A percentile compares a stretch with the other conserved stretches of the same genome.
phyloP scores from a whole-genome alignment of 2,888 invertebrate species.

The Drosophila birchii region DNA sequence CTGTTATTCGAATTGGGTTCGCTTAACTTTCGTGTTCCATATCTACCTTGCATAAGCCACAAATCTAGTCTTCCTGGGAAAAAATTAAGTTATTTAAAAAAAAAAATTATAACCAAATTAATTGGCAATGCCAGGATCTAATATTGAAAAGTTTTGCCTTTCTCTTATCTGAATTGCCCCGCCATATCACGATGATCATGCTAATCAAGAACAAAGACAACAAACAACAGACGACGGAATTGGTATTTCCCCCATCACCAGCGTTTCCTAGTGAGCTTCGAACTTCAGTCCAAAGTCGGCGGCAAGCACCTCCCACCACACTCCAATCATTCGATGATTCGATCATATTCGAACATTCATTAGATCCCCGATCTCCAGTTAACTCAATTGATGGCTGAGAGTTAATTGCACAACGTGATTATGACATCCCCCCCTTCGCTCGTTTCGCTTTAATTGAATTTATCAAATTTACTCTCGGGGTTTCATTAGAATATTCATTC shows the following conservation, averaged over 20 bases:
- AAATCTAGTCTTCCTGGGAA: constrained; percentile 38
- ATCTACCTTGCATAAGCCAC: constrained; percentile 32
- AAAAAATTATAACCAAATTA: constrained; percentile 59
- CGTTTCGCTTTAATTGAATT: constrained; percentile 22
- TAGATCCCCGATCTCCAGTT: constrained; percentile 21
- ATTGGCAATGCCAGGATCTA: constrained; percentile 44
- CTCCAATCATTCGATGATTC: constrained; percentile 9
- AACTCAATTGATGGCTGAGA: constrained; percentile 33
- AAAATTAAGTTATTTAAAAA: constrained; percentile 42
- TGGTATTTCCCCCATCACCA: constrained; percentile 26
- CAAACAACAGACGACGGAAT: constrained; percentile 4
- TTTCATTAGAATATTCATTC: constrained; percentile 27
- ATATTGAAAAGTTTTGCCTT: constrained; percentile 5
- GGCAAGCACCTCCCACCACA: constrained; percentile 29
- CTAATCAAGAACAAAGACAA: constrained; percentile 25
- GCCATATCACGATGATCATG: constrained; percentile 21
- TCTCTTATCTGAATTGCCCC: constrained; percentile 18
- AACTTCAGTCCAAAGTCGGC: constrained; percentile 21
- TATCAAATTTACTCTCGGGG: constrained; percentile 42
- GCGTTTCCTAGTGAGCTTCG: constrained; percentile 20
- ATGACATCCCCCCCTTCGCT: constrained; percentile 18
- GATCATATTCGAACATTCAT: constrained; percentile 41
- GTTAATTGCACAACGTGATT: constrained; percentile 50
- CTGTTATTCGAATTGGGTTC: constrained; percentile 36
- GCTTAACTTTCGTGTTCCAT: constrained; percentile 44